A percentile compares a stretch with the other conserved stretches of the same genome.
Conservation (phyloP, 2,797 vertebrate species). For the Onychomys leucogaster region DNA sequence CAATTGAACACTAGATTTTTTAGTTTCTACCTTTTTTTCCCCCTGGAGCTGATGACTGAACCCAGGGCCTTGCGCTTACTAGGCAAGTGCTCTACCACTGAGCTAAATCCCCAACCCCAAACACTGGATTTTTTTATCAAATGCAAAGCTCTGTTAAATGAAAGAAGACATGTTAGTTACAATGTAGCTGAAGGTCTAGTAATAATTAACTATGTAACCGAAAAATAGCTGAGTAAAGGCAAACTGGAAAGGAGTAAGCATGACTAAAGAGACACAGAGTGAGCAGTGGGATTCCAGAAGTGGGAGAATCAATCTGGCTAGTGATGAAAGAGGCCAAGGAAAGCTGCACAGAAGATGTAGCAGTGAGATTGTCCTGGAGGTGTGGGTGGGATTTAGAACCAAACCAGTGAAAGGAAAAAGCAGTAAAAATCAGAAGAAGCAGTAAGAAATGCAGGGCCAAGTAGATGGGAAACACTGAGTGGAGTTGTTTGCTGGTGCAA, state of each 20-base stretch:
- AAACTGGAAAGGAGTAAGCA: background rate
- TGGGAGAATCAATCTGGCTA: background rate
- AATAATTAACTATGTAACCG: background rate
- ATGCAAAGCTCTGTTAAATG: constrained; percentile 61
- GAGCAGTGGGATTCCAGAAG: background rate
- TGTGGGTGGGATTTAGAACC: background rate
- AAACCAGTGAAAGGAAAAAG: constrained; percentile 10
- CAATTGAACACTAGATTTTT: background rate
- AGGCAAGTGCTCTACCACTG: no score
- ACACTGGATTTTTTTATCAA: constrained; percentile 30
- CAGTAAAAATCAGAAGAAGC: constrained; percentile 31
- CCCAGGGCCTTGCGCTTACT: no score
- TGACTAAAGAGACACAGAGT: background rate
- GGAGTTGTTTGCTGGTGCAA: background rate
- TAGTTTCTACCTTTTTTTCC: no score
- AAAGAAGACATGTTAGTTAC: constrained; percentile 21
- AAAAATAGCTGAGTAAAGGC: constrained; percentile 26
- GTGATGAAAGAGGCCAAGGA: background rate
- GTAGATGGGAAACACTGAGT: background rate
- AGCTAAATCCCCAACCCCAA: no score
- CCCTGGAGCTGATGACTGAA: no score
- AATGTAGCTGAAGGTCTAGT: background rate
- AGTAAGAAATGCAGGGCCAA: background rate
- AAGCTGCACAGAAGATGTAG: background rate
- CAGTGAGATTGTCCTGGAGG: background rate